phyloP scores from a whole-genome alignment of 2,888 invertebrate species.

The Apodemia hepburni region DNA sequence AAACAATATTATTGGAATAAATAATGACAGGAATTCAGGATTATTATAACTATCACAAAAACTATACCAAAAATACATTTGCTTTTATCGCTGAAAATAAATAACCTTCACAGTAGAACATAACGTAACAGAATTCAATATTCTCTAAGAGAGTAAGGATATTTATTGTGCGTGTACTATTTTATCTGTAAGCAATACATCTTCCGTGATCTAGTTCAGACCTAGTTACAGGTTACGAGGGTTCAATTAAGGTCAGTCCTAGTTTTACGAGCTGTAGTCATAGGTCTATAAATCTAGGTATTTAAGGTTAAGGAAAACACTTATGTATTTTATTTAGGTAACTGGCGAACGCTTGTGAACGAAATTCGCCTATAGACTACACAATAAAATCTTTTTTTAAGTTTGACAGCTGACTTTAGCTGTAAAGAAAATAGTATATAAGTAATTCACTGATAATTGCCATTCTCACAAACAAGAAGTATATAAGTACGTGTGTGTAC shows the following conservation, averaged over 20 bases:
- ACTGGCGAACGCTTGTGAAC: too few species aligned
- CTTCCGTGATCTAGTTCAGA: conserved; percentile 17
- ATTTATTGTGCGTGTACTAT: conserved; percentile 12
- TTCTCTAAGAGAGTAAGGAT: neutral
- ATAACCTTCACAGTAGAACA: neutral
- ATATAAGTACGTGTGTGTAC: too few species aligned
- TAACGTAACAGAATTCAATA: neutral
- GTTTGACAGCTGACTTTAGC: too few species aligned
- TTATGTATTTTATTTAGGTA: neutral
- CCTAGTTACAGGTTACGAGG: conserved; percentile 19
- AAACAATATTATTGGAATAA: too few species aligned
- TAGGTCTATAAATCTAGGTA: conserved; percentile 3
- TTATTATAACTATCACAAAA: too few species aligned
- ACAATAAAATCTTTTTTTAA: too few species aligned
- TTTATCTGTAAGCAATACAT: conserved; percentile 16
- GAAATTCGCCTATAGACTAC: too few species aligned
- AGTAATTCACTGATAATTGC: too few species aligned
- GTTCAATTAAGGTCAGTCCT: conserved; percentile 25
- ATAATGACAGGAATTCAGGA: too few species aligned
- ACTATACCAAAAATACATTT: too few species aligned
- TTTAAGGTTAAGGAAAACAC: neutral
- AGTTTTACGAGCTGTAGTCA: conserved; percentile 28
- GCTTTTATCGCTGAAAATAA: neutral
- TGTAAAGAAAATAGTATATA: too few species aligned
- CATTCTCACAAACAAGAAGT: too few species aligned